Conservation (phyloP, 1,140 invertebrate species). For the Diuraphis noxia region DNA sequence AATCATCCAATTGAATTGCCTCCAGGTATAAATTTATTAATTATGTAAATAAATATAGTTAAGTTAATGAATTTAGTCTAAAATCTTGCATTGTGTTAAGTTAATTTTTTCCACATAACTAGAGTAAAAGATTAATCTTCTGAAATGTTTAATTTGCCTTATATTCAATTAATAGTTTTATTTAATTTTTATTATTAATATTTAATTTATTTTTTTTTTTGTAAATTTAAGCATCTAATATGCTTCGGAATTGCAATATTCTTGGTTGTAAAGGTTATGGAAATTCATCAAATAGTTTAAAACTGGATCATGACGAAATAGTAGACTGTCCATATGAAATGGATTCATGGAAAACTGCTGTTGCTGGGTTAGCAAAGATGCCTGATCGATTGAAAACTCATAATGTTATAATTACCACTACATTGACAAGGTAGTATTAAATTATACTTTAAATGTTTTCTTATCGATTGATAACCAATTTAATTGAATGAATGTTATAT, state of each 20-base stretch:
- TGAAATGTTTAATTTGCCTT: neutral
- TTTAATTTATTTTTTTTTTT: neutral
- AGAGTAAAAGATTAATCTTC: neutral
- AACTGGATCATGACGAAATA: neutral
- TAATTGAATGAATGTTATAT: neutral
- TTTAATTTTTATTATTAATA: neutral
- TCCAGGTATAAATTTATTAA: constrained; percentile 64
- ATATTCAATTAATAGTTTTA: neutral
- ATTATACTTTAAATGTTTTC: neutral
- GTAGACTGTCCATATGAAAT: constrained; percentile 43
- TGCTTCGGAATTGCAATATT: neutral
- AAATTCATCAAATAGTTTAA: neutral
- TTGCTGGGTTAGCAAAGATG: constrained; percentile 17
- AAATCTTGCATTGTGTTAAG: neutral
- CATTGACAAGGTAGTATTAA: neutral
- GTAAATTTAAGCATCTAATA: constrained; percentile 4
- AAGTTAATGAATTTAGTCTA: neutral
- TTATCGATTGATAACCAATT: neutral
- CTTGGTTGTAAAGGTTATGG: constrained; percentile 30
- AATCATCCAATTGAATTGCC: constrained; percentile 84
- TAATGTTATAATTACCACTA: neutral
- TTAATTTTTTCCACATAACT: neutral
- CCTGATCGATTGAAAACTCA: constrained; percentile 21
- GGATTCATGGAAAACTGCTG: constrained; percentile 35
- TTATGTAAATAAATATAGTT: neutral